Evolutionary conservation across 2,888 invertebrate species (phyloP).

Genomic region (Drosophila cracens): DNA sequence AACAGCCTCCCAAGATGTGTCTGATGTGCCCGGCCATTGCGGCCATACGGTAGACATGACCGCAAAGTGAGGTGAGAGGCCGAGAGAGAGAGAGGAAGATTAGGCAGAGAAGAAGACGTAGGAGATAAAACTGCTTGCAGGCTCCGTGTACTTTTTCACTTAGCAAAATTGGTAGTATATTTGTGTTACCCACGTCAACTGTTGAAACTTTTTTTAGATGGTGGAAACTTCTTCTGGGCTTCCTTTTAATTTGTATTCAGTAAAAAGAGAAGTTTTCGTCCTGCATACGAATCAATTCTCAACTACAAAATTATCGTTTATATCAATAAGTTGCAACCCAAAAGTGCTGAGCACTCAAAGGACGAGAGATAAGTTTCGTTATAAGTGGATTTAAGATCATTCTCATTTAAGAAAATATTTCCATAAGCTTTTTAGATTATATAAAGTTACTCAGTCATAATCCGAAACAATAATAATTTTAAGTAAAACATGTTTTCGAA

Average conservation of each 20-base stretch:
- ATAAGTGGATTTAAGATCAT: background rate
- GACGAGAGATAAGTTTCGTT: background rate
- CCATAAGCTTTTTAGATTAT: background rate
- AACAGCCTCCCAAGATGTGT: constrained; percentile 40
- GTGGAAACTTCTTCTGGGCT: background rate
- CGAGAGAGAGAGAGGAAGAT: background rate
- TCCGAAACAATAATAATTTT: background rate
- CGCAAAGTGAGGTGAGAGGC: constrained; percentile 10
- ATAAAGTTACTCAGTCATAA: background rate
- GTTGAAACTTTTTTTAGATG: constrained; percentile 3
- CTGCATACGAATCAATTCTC: background rate
- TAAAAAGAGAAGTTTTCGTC: background rate
- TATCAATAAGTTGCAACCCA: background rate
- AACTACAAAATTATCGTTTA: background rate
- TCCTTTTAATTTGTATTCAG: constrained; percentile 1
- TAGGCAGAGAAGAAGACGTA: background rate
- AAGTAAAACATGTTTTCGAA: background rate
- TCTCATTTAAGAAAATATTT: background rate
- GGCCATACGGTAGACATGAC: constrained; percentile 38
- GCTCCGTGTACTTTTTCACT: constrained; percentile 23
- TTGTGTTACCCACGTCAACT: constrained; percentile 8
- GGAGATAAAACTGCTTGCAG: constrained; percentile 9
- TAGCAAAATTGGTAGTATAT: constrained; percentile 17
- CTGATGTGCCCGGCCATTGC: constrained; percentile 39
- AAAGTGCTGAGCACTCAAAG: background rate